phyloP scores from a whole-genome alignment of 1,140 invertebrate genomes.

The Wiebesia pumilae region DNA sequence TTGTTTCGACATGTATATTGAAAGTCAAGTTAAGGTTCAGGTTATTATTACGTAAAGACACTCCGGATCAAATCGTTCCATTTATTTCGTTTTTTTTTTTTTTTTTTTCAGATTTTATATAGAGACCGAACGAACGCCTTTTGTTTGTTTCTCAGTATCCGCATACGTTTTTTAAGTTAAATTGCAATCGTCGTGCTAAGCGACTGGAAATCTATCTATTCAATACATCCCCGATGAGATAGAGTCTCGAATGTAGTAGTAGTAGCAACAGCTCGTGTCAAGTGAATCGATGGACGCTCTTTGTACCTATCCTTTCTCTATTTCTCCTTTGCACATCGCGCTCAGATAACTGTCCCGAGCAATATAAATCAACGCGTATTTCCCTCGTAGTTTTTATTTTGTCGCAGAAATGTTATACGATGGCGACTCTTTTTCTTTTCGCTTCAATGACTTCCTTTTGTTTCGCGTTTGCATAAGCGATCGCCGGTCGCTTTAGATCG shows the following conservation, averaged over 20 bases:
- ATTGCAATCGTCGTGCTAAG: conserved; percentile 58
- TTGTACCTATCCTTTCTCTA: conserved; percentile 31
- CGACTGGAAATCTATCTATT: conserved; percentile 63
- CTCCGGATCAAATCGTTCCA: neutral
- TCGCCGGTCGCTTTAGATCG: neutral
- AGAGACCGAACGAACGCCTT: conserved; percentile 17
- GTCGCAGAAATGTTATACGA: conserved; percentile 34
- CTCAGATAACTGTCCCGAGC: conserved; percentile 39
- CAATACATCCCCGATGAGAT: conserved; percentile 11
- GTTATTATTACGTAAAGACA: conserved; percentile 41
- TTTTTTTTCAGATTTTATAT: conserved; percentile 50
- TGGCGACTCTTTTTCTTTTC: conserved; percentile 9
- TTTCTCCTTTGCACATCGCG: conserved; percentile 26
- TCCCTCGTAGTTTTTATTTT: conserved; percentile 36
- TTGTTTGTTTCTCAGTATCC: neutral
- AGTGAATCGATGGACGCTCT: conserved; percentile 45
- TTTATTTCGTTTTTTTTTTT: no score
- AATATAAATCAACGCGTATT: conserved; percentile 50
- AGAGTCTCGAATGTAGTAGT: neutral
- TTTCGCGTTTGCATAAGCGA: conserved; percentile 14
- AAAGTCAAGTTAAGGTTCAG: neutral
- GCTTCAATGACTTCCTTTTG: conserved; percentile 20
- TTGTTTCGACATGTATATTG: no score
- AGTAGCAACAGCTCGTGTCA: conserved; percentile 19
- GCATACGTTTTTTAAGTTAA: neutral